Base-by-base conservation (phyloP, 2,797 vertebrate species). In the Microcaecilia unicolor region DNA sequence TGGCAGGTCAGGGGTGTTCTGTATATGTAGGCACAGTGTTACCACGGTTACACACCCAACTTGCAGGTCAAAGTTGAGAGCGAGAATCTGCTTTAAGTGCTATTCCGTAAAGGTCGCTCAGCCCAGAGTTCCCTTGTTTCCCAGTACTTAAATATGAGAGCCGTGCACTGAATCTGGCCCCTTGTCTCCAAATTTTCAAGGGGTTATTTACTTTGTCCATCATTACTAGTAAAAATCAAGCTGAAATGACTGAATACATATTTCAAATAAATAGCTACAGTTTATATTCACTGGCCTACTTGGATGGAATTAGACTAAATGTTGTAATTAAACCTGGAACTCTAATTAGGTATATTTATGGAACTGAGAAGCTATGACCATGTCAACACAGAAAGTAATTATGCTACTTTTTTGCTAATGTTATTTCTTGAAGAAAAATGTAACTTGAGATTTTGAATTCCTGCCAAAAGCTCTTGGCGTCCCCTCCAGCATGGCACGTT, bases 351-450 rank as follows among this genome's bases (percentile, higher is more conserved):
- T 51, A 25, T 29, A 30, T 52, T 53, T 54, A 51, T 48, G 46
- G 47, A 55, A 45, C 53, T 33, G 56, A 56, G 40, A 66, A 67
- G 40, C 41, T 53, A 51, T 36, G 55, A 20, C 37, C 46, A 24
- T 61, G 57, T 61, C 66, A 66, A 70, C 44, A 51, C 20, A 50
- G 40, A 46, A 61, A 61, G 47, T 44, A 66, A 72, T 67, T 66
- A 69, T 22, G 38, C 52, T 34, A 43, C 35, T 40, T 55, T 44
- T 47, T 51, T 46, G 38, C 28, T 59, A 32, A 48, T 55, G 61
- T 26, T 52, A 40, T 27, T 44, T 59, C 34, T 43, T 70, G 46
- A 9, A 55, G 44, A 65, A 64, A 58, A 49, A 61, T 18, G 58
- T 53, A 59, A 63, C 52, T 67, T 66, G 49, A 60, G 47, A 69